Conservation (phyloP, 2,113 vertebrate species). For the Marcusenius ussheri region DNA sequence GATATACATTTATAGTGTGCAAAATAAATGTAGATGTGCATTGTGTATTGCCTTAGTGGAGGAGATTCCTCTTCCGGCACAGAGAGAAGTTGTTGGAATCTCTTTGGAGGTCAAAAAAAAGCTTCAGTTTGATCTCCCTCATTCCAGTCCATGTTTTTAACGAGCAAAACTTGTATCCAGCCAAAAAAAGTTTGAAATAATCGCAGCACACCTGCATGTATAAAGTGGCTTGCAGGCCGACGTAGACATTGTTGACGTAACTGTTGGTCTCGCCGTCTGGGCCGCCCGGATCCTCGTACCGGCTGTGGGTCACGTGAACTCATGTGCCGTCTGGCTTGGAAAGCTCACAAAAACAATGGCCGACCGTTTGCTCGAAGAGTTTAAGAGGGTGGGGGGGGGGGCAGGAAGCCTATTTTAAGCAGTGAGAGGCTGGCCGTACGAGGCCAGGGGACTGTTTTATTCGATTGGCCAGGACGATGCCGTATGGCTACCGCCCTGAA, state of each 20-base stretch:
- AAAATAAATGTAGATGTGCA: not conserved
- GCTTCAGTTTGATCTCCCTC: not conserved
- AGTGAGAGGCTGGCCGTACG: not conserved
- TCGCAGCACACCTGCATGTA: not conserved
- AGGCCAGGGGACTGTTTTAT: constrained; percentile 26
- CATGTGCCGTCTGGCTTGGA: not conserved
- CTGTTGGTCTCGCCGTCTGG: not conserved
- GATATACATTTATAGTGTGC: not conserved
- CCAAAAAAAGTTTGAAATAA: not conserved
- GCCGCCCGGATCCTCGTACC: not conserved
- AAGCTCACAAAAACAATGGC: not conserved
- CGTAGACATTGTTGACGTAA: not conserved
- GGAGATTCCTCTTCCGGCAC: not conserved
- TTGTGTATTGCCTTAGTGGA: not conserved
- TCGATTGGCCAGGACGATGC: constrained; percentile 25
- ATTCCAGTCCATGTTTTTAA: constrained; percentile 7
- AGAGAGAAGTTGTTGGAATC: not conserved
- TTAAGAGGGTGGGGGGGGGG: not conserved
- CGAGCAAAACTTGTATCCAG: not conserved
- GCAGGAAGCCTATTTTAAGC: constrained; percentile 28
- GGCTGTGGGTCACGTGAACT: not conserved
- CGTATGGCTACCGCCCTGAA: constrained; percentile 48
- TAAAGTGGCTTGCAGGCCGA: not conserved
- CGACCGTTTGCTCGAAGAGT: not conserved
- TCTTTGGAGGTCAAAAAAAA: not conserved